A percentile compares a stretch with the other conserved stretches of the same genome.
Conservation (phyloP, 2,888 invertebrate genomes). For the Meandrusa payeni region DNA sequence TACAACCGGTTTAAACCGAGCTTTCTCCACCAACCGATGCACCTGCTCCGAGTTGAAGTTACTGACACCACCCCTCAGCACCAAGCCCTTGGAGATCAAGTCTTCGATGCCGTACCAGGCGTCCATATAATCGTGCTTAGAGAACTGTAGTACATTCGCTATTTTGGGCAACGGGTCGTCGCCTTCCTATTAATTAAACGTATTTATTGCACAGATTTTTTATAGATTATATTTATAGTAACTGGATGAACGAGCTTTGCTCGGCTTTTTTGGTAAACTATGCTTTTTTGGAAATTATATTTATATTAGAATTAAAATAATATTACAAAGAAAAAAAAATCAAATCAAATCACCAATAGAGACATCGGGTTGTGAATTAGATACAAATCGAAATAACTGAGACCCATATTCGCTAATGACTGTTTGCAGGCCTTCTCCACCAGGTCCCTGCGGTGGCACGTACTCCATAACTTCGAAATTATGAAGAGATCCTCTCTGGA, state of each 20-base stretch:
- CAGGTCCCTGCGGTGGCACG: constrained; percentile 84
- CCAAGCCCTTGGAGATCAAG: constrained; percentile 84
- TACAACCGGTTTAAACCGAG: constrained; percentile 83
- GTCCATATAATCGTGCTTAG: constrained; percentile 84
- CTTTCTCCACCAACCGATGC: constrained; percentile 83
- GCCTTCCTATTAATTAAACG: constrained; percentile 70
- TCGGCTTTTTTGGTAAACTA: no score
- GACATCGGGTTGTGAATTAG: constrained; percentile 92
- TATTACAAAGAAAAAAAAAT: no score
- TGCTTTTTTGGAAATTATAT: no score
- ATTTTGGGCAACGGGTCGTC: constrained; percentile 80
- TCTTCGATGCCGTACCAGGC: constrained; percentile 91
- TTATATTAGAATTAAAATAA: no score
- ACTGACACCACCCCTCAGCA: constrained; percentile 89
- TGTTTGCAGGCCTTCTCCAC: constrained; percentile 84
- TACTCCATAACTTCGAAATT: constrained; percentile 87
- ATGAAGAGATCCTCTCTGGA: constrained; percentile 84
- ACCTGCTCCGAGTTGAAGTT: constrained; percentile 93
- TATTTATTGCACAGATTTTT: no score
- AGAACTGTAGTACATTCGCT: constrained; percentile 69
- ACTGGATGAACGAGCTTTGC: no score
- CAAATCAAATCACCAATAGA: constrained; percentile 77
- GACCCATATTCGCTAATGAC: constrained; percentile 82
- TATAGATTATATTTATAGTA: no score
- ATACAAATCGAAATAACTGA: constrained; percentile 90